Evolutionary conservation across 2,888 invertebrate genomes (phyloP).

Genomic region (Timema cristinae): DNA sequence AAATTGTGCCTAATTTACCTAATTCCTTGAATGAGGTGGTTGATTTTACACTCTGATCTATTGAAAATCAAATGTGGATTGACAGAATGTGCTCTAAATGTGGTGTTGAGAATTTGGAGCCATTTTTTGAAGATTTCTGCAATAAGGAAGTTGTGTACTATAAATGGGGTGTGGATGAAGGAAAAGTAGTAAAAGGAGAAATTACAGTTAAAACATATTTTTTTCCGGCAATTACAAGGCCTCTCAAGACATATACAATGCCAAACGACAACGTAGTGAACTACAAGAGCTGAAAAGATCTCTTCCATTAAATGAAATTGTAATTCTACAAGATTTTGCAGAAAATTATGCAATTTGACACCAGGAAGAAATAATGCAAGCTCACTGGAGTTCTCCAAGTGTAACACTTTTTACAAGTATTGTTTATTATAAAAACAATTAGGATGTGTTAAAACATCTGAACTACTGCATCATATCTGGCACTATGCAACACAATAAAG

Average conservation of each 20-base stretch:
- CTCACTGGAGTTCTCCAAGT: slow-evolving; percentile 5
- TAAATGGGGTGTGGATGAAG: slow-evolving; percentile 3
- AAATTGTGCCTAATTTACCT: not conserved
- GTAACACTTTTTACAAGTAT: not conserved
- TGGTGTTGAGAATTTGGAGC: slow-evolving; percentile 4
- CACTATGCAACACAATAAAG: slow-evolving; percentile 1
- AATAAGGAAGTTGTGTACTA: not conserved
- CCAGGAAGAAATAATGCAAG: slow-evolving; percentile 1
- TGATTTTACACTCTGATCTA: not conserved
- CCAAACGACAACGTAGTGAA: not conserved
- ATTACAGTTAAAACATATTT: not conserved
- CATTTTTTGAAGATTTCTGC: not conserved
- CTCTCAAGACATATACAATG: slow-evolving; percentile 10
- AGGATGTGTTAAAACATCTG: not conserved
- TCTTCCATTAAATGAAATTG: not conserved
- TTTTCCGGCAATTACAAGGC: not conserved
- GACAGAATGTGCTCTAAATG: not conserved
- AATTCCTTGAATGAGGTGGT: not conserved
- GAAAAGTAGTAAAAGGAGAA: not conserved
- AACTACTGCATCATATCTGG: slow-evolving; percentile 2
- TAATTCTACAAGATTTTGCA: not conserved
- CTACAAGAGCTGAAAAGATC: not conserved
- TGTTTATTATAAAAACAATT: not conserved
- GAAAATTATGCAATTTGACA: not conserved
- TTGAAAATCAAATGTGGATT: too few species aligned